Percentiles rank a stretch among this genome's conserved stretches.
Evolutionary conservation across 1,140 invertebrate species (phyloP).

Genomic region (Caenorhabditis remanei): DNA sequence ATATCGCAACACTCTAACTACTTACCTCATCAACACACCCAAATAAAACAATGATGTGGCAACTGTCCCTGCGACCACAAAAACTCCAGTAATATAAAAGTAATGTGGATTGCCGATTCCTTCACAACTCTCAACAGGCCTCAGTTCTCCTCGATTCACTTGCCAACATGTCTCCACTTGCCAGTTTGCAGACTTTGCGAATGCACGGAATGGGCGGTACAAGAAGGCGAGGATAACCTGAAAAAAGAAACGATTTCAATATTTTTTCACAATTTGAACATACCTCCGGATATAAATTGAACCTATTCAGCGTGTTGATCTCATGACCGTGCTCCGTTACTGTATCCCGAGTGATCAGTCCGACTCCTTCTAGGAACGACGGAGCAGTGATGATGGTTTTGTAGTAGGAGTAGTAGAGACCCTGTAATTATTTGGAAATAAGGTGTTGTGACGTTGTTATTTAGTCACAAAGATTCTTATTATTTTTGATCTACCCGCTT

Average conservation of each 20-base stretch:
- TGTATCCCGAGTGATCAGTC: conserved; percentile 84
- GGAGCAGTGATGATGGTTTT: conserved; percentile 85
- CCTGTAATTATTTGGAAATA: conserved; percentile 80
- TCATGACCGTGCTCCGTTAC: conserved; percentile 86
- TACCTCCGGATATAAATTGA: conserved; percentile 88
- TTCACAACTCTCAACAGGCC: conserved; percentile 85
- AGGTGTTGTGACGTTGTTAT: too few species aligned
- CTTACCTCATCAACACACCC: conserved; percentile 73
- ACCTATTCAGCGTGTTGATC: conserved; percentile 86
- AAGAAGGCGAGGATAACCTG: conserved; percentile 81
- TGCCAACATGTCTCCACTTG: conserved; percentile 81
- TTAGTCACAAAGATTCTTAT: too few species aligned
- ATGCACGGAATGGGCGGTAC: conserved; percentile 80
- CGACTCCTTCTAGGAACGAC: conserved; percentile 82
- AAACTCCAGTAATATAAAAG: conserved; percentile 74
- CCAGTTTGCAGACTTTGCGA: conserved; percentile 78
- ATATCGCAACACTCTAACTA: neutral
- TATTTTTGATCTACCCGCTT: too few species aligned
- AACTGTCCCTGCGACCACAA: conserved; percentile 73
- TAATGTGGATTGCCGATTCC: conserved; percentile 79
- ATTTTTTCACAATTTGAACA: neutral
- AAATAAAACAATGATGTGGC: conserved; percentile 70
- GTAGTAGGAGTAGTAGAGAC: conserved; percentile 89
- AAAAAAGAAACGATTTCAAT: conserved; percentile 51
- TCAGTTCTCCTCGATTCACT: conserved; percentile 82